A percentile compares a stretch with the other conserved stretches of the same genome.
phyloP scores from a whole-genome alignment of 2,113 vertebrate species.

The Nannospalax galili region DNA sequence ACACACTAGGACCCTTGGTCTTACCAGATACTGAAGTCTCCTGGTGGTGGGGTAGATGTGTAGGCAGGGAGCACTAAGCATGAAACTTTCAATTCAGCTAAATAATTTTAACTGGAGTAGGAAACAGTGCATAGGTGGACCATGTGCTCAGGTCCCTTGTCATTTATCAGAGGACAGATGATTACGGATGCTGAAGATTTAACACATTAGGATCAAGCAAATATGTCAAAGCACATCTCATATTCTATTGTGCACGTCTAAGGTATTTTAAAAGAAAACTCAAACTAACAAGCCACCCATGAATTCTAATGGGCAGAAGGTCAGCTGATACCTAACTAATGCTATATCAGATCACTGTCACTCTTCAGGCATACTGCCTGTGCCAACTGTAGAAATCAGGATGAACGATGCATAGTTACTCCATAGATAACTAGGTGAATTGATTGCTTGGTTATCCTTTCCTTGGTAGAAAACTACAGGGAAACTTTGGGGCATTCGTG shows the following conservation, averaged over 20 bases:
- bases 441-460: background rate
- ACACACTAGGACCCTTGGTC: background rate
- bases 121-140: background rate
- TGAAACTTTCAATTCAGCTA: background rate
- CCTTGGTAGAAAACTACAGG: background rate
- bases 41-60: background rate
- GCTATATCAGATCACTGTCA: background rate
- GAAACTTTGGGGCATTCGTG: background rate
- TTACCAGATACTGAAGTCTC: background rate
- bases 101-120: background rate
- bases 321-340: background rate
- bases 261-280: slow-evolving; percentile 39
- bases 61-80: too few relatives aligned
- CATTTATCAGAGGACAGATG: background rate
- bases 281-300: background rate
- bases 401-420: background rate
- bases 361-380: background rate
- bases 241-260: background rate
- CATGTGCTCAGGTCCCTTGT: background rate
- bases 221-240: background rate
- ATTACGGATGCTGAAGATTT: background rate
- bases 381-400: background rate
- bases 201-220: background rate
- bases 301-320: background rate
- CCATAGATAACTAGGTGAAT: background rate